Base-by-base conservation (phyloP, 1,140 invertebrate species). In the Diabrotica virgifera region DNA sequence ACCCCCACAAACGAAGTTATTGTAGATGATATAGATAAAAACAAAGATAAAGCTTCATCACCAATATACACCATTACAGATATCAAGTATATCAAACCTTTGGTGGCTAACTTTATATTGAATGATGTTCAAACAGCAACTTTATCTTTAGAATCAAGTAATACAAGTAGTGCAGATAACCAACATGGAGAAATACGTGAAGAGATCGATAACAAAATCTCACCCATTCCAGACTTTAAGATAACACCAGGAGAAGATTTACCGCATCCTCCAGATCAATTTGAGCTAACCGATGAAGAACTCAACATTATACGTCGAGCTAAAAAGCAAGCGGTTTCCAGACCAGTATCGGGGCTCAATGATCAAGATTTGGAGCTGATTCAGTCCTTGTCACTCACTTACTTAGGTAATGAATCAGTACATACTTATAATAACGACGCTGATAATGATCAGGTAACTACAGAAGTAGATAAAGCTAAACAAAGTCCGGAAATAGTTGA, bases 331-430 rank as follows among this genome's bases (percentile, higher is more conserved):
- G 53, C 55, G n/a, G 8, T 40, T 38, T 60, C 60, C 3, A 65
- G 68, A 38, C 68, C 70, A 6, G 40, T 74, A 36, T 74, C 72
- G 9, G 66, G 70, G 6, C 46, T 74, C 9, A 74, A 72, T 59
- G 56, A 63, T 10, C 35, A 67, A 36, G 72, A 74, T 59, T 62
- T 72, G 35, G 1, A 46, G 13, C 12, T 72, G n/a, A 70, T 72
- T 38, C 62, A 68, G n/a, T 38, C 55, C 56, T 53, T 73, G 14
- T 64, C 55, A 12, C 11, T 51, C 1, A 52, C 40, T 12, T 67
- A 68, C 24, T 40, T 56, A 9, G 54, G 5, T 12, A 4, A 24
- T 24, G 24, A 24, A 4, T 24, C 24, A 24, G 24, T 24, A 24
- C 1, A 24, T 24, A 24, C 24, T 24, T 24, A 1, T 4, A 24